Base-by-base conservation (phyloP, 1,140 invertebrate genomes). In the Agrypnia vestita region DNA sequence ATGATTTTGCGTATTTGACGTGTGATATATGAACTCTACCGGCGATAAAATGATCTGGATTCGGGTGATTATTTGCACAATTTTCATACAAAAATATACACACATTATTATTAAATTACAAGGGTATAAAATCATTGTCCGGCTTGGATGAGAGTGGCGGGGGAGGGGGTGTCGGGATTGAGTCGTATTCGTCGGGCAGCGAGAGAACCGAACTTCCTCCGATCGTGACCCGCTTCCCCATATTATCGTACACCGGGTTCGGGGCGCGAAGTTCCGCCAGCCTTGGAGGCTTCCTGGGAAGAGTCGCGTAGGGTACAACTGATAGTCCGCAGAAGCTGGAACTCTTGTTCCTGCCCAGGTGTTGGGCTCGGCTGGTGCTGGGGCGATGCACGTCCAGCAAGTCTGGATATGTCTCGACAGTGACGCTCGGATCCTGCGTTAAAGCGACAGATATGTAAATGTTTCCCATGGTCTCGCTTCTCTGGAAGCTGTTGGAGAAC, bases 391-490 rank as follows among this genome's bases (percentile, higher is more conserved):
- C 61, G 55, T 83, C 79, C n/a, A 89, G 72, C 46, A 89, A 83
- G 83, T 90, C 89, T 19, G 88, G 88, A 84, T 89, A 90, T 61
- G 62, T 71, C 62, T 88, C 86, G 19, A 88, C 87, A 9, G 87
- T 84, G 59, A 89, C 87, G 25, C 46, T 69, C 15, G 82, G 79
- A 76, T 79, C 79, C n/a, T 43, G 77, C 21, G 47, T 53, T 61
- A 79, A 46, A 85, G 88, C 86, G 21, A 89, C 88, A 67, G 88
- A 90, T 86, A 89, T 89, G 85, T 88, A 89, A 53, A 90, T 89
- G 77, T 90, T 90, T 21, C 89, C 89, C 46, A 83, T 51, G 10
- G 76, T 80, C 8, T 72, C 67, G 44, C 82, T 79, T 61, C 62
- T 44, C 9, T 46, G 51, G 79, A 87, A 86, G 51, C 87, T 87